Conservation (phyloP, 2,888 invertebrate genomes). For the Pedicia rivosa region DNA sequence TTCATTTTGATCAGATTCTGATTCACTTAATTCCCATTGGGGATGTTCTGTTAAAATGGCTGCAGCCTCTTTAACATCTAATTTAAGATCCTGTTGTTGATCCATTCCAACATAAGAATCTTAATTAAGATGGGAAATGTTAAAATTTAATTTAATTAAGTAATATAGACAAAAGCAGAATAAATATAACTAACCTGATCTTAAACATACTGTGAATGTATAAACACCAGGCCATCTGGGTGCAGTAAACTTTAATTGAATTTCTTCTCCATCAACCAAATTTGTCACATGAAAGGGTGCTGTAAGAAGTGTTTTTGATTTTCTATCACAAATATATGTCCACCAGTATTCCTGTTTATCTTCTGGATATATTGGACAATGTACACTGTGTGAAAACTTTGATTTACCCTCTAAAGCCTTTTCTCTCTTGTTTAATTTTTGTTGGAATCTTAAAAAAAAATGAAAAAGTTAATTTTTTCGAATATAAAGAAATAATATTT, state of each 20-base stretch:
- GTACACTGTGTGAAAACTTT: conserved; percentile 89
- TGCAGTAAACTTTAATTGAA: conserved; percentile 92
- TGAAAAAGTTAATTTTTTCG: neutral
- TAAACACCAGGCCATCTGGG: conserved; percentile 87
- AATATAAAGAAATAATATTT: conserved; percentile 12
- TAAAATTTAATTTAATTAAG: neutral
- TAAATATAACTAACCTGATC: conserved; percentile 54
- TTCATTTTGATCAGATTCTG: conserved; percentile 56
- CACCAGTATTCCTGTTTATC: conserved; percentile 99
- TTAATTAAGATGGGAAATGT: conserved; percentile 11
- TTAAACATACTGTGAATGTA: conserved; percentile 80
- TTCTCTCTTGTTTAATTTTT: conserved; percentile 72
- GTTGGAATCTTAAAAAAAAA: conserved; percentile 45
- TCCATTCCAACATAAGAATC: conserved; percentile 98
- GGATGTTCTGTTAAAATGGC: conserved; percentile 83
- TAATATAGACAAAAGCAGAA: too few species aligned
- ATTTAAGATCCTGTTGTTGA: conserved; percentile 85
- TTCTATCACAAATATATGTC: conserved; percentile 95
- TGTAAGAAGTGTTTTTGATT: conserved; percentile 77
- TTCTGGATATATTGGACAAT: conserved; percentile 90
- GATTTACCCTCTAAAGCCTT: conserved; percentile 87
- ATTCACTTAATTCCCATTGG: conserved; percentile 95
- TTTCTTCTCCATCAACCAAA: conserved; percentile 75
- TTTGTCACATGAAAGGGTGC: conserved; percentile 90
- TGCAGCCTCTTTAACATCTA: conserved; percentile 94